These are phyloP conservation scores for Corythoichthys haematopterus DNA, from an alignment of 2,113 vertebrate genomes.

Conservation along the genomic window DNA sequence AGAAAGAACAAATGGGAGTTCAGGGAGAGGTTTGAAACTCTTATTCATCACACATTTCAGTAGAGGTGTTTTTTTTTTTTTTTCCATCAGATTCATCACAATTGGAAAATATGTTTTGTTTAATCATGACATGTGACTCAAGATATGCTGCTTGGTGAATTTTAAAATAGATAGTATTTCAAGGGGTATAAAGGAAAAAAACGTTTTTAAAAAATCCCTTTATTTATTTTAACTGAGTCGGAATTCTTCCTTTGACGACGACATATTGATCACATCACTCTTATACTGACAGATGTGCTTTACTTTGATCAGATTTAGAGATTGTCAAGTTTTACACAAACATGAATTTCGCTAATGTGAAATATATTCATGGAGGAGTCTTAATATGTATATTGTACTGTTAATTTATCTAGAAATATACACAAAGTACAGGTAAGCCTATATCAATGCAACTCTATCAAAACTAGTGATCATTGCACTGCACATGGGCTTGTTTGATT, in stretches of 20 bases:
- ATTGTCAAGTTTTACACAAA: background rate
- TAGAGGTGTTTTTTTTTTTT: slow-evolving; percentile 28
- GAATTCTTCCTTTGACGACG: too few relatives aligned
- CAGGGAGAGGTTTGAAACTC: slow-evolving; percentile 22
- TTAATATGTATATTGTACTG: background rate
- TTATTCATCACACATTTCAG: slow-evolving; percentile 41
- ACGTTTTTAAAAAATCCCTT: background rate
- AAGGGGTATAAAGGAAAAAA: background rate
- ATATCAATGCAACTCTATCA: background rate
- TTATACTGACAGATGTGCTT: too few relatives aligned
- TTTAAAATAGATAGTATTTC: slow-evolving; percentile 15
- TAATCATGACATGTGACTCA: slow-evolving; percentile 27
- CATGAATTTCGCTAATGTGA: too few relatives aligned
- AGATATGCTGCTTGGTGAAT: slow-evolving; percentile 15
- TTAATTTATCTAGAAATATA: background rate
- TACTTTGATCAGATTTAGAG: background rate
- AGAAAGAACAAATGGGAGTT: background rate
- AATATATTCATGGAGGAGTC: too few relatives aligned
- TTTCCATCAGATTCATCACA: slow-evolving; percentile 25
- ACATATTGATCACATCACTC: too few relatives aligned
- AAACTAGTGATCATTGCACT: background rate
- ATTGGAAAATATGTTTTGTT: slow-evolving; percentile 35
- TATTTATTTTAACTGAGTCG: too few relatives aligned
- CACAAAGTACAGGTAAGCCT: background rate
- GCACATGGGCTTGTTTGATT: background rate